Conservation (phyloP, 2,113 vertebrate species). For the Zeus faber region DNA sequence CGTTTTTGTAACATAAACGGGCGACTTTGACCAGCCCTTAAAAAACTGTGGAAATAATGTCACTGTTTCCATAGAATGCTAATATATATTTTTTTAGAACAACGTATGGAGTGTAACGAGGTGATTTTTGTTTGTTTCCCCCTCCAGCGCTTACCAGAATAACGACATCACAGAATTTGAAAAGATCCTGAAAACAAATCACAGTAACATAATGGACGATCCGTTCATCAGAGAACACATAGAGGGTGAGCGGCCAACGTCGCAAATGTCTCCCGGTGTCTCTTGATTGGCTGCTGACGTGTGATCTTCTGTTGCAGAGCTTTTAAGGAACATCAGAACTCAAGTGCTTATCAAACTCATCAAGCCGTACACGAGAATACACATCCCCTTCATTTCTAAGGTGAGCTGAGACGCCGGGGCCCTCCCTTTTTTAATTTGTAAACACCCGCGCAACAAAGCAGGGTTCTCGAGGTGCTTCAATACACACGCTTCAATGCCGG, state of each 20-base stretch:
- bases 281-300: background rate
- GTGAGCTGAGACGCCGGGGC: conserved; percentile 49
- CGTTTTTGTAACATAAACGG: conserved; percentile 29
- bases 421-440: too few species aligned
- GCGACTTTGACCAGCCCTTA: conserved; percentile 17
- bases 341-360: conserved; percentile 99
- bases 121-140: conserved; percentile 39
- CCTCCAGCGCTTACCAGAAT: conserved; percentile 97
- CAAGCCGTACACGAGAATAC: conserved; percentile 99
- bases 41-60: conserved; percentile 36
- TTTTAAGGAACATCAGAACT: conserved; percentile 98
- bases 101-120: conserved; percentile 36
- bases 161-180: conserved; percentile 99
- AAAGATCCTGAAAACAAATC: conserved; percentile 99
- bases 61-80: conserved; percentile 35
- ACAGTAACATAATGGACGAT: conserved; percentile 99
- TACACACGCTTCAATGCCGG: too few species aligned
- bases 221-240: conserved; percentile 99
- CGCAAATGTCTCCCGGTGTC: background rate
- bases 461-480: too few species aligned
- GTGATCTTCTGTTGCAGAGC: conserved; percentile 79
- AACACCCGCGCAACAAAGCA: too few species aligned
- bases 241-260: conserved; percentile 84
- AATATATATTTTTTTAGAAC: conserved; percentile 22
- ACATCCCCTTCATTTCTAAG: conserved; percentile 99